These are phyloP conservation scores for Phymanthus crucifer DNA, from an alignment of 92 coral and sea anemone species.

Conservation along the genomic window DNA sequence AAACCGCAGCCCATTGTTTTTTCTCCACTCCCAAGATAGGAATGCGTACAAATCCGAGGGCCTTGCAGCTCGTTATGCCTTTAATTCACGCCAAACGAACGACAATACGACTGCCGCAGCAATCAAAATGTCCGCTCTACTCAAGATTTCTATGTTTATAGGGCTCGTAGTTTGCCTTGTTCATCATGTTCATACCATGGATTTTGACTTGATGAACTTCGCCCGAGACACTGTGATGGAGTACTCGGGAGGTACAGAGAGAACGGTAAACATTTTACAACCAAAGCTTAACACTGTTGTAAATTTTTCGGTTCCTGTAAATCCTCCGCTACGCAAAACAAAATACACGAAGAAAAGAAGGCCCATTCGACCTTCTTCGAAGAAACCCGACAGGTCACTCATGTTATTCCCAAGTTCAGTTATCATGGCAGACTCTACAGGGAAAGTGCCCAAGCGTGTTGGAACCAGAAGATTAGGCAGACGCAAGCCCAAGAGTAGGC, in stretches of 20 bases:
- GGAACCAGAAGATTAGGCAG: background rate
- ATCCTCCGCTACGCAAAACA: background rate
- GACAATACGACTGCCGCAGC: background rate
- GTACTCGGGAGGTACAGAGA: slow-evolving; percentile 57
- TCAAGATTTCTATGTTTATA: background rate
- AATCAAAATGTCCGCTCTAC: background rate
- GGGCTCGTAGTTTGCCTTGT: background rate
- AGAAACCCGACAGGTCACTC: background rate
- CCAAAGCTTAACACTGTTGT: slow-evolving; percentile 35
- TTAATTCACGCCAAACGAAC: background rate
- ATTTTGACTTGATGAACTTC: slow-evolving; percentile 11
- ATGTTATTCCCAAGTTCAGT: background rate
- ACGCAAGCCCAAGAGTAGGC: slow-evolving; percentile 11
- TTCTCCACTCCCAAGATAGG: too few species aligned
- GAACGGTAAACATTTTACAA: slow-evolving; percentile 58
- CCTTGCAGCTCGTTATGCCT: too few species aligned
- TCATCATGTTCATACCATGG: background rate
- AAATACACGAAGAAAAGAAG: background rate
- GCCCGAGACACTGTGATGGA: slow-evolving; percentile 56
- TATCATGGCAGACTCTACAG: background rate
- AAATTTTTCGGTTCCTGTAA: background rate
- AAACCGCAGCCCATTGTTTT: too few species aligned
- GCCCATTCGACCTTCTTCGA: background rate
- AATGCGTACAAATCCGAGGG: too few species aligned
- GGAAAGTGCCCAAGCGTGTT: background rate